Evolutionary conservation across 2,797 vertebrate species (phyloP).

Genomic region (Mastacembelus armatus): DNA sequence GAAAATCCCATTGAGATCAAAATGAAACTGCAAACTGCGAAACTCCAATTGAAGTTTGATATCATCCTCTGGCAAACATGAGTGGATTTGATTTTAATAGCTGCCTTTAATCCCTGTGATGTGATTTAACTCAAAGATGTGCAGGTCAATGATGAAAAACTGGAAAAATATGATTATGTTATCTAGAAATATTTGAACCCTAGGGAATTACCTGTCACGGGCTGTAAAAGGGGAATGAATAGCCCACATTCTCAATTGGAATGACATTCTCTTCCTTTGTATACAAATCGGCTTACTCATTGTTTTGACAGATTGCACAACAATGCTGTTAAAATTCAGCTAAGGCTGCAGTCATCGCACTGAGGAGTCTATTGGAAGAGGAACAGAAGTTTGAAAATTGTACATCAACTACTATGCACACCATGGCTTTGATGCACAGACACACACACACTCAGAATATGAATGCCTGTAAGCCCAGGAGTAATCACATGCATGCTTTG

Average conservation of each 20-base stretch:
- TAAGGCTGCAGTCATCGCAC: conserved; percentile 23
- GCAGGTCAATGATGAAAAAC: conserved; percentile 86
- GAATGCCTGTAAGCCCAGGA: conserved; percentile 21
- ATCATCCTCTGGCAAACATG: conserved; percentile 88
- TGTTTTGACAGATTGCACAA: conserved; percentile 74
- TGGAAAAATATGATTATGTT: conserved; percentile 83
- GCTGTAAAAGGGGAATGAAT: conserved; percentile 56
- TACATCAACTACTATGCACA: conserved; percentile 17
- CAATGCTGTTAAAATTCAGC: conserved; percentile 58
- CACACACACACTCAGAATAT: conserved; percentile 16
- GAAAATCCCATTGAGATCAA: conserved; percentile 82
- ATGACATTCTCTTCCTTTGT: conserved; percentile 65
- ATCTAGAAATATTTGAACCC: conserved; percentile 72
- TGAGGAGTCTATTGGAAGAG: conserved; percentile 28
- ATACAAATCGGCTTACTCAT: conserved; percentile 68
- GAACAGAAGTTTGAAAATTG: conserved; percentile 37
- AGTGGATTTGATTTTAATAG: conserved; percentile 93
- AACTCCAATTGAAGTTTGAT: conserved; percentile 89
- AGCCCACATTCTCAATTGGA: conserved; percentile 54
- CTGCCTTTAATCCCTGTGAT: conserved; percentile 90
- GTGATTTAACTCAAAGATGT: conserved; percentile 82
- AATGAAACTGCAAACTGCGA: conserved; percentile 85
- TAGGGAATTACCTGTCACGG: conserved; percentile 67
- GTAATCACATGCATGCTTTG: conserved; percentile 57
- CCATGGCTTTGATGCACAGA: conserved; percentile 1